Base-by-base conservation (phyloP, 2,888 invertebrate species). In the Erebia ligea region DNA sequence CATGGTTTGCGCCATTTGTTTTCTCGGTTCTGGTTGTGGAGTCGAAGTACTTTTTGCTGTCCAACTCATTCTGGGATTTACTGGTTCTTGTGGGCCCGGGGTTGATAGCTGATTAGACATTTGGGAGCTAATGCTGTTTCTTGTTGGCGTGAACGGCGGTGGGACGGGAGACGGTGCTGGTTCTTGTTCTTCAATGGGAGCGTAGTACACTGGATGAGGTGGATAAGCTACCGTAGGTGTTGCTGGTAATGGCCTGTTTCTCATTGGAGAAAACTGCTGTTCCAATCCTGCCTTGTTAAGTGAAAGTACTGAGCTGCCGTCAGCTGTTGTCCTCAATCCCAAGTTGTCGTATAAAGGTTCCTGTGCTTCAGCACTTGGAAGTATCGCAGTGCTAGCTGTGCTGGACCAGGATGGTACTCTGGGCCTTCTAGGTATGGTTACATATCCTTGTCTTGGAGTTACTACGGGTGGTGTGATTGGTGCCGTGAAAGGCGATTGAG, bases 261-360 rank as follows among this genome's bases (percentile, higher is more conserved):
- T 94, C 95, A 95, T 95, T 15, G 94, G 95, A 67, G 89, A 94
- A 75, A 92, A 93, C 64, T 86, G 93, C 15, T 84, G 86, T 78
- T 94, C 93, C 73, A 94, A 85, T 10, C 95, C 95, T 34, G 95
- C 93, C 89, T 97, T 97, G 84, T 97, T 97, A 69, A 98, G 85
- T 69, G 97, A 97, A 48, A 97, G 88, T 13, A 95, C 95, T 3
- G 97, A 97, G 83, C 96, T 97, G n/a, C 98, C 98, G 75, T 97
- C 96, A 19, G 97, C 97, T 19, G 98, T 97, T 19, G 97, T 97
- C 67, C 98, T 94, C 19, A 96, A 89, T 0, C 98, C 98, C 62
- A 98, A 90, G 84, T 98, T 98, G 83, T 98, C 98, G 84, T 98
- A 98, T 34, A 98, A 95, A 0, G 98, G 98, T 81, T 97, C 97